Conservation (phyloP, 2,888 invertebrate genomes). For the Troides aeacus region DNA sequence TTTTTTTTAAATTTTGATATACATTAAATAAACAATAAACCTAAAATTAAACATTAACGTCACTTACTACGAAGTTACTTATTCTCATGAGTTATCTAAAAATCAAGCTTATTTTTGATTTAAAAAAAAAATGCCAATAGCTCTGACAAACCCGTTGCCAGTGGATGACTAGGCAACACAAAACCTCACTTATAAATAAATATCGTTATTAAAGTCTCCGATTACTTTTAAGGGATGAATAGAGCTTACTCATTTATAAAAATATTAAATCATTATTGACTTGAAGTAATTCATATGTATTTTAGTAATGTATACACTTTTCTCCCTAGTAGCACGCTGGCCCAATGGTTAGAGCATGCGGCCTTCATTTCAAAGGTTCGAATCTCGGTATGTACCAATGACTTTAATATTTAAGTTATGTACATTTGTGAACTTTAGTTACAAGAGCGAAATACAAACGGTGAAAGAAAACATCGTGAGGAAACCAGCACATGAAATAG, state of each 20-base stretch:
- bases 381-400: too few species aligned
- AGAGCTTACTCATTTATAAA: neutral
- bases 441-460: too few species aligned
- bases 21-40: too few species aligned
- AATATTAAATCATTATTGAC: conserved; percentile 1
- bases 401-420: too few species aligned
- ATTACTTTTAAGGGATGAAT: conserved; percentile 23
- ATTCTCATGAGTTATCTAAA: neutral
- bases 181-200: conserved; percentile 1
- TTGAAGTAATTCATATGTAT: conserved; percentile 16
- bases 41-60: too few species aligned
- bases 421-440: too few species aligned
- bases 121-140: neutral
- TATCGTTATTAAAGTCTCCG: neutral
- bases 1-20: too few species aligned
- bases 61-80: neutral
- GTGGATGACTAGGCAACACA: neutral
- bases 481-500: too few species aligned
- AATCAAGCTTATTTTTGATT: neutral
- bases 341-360: too few species aligned
- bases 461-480: too few species aligned
- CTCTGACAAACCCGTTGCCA: neutral
- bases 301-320: neutral
- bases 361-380: too few species aligned
- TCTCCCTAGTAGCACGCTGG: neutral